These are phyloP conservation scores for Hassar affinis DNA, from an alignment of 2,113 vertebrate species.

Conservation along the genomic window DNA sequence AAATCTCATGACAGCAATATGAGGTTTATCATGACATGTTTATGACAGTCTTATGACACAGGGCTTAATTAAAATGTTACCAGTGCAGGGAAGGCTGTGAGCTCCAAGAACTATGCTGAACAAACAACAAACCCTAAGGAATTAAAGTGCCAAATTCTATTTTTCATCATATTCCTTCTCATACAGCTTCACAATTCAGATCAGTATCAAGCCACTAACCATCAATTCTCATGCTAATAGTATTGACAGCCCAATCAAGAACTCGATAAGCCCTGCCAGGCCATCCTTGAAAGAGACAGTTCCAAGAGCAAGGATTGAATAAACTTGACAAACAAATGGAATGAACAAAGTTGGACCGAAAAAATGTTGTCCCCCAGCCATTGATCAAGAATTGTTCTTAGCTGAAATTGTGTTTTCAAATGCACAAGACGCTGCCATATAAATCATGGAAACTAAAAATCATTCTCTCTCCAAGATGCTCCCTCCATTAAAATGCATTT, in stretches of 20 bases:
- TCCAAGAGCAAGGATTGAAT: constrained; percentile 20
- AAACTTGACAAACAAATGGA: background rate
- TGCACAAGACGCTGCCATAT: background rate
- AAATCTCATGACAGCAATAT: background rate
- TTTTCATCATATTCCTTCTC: background rate
- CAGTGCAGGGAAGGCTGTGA: background rate
- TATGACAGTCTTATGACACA: background rate
- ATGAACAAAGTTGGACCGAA: background rate
- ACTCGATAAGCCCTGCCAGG: constrained; percentile 21
- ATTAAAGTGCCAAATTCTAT: background rate
- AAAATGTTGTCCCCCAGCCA: background rate
- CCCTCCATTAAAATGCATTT: constrained; percentile 28
- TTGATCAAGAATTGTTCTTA: background rate
- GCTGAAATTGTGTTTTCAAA: background rate
- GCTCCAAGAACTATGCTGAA: background rate
- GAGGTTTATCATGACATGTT: background rate
- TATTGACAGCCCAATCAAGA: constrained; percentile 48
- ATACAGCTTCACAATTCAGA: background rate
- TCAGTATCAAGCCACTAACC: constrained; percentile 7
- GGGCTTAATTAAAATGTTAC: background rate
- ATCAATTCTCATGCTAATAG: constrained; percentile 41
- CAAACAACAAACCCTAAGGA: background rate
- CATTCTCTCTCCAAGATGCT: background rate
- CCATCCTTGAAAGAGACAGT: constrained; percentile 34
- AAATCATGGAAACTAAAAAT: background rate